These are phyloP conservation scores for Rhombomys opimus DNA, from an alignment of 2,113 vertebrate species.

Conservation along the genomic window DNA sequence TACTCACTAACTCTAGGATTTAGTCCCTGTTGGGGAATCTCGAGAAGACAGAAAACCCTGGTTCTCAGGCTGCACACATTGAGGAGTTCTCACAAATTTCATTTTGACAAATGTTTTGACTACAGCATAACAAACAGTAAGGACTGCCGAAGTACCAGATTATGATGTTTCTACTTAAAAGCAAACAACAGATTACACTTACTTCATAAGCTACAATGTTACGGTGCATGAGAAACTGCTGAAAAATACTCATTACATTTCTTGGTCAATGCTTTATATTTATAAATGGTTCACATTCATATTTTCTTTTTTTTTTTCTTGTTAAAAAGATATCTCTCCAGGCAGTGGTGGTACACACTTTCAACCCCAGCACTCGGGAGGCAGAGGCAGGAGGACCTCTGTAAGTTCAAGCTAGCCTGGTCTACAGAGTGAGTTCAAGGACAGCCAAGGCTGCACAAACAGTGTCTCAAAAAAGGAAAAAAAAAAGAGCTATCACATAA, in stretches of 20 bases:
- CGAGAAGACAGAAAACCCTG: neutral
- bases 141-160: slow-evolving; percentile 40
- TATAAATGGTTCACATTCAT: neutral
- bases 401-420: too few relatives aligned
- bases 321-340: neutral
- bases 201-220: slow-evolving; percentile 32
- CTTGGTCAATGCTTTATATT: neutral
- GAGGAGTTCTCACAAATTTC: slow-evolving; percentile 29
- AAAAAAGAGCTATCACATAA: neutral
- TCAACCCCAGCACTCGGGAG: too few relatives aligned
- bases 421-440: too few relatives aligned
- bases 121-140: neutral
- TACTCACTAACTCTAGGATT: neutral
- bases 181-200: slow-evolving; percentile 6
- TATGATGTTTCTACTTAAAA: slow-evolving; percentile 7
- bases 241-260: slow-evolving; percentile 3
- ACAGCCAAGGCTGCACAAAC: too few relatives aligned
- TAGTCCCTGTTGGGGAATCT: neutral
- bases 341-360: too few relatives aligned
- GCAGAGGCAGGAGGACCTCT: too few relatives aligned
- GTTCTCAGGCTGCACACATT: neutral
- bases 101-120: slow-evolving; percentile 7
- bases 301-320: neutral
- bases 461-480: too few relatives aligned
- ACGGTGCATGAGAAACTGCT: neutral